These are phyloP conservation scores for Tricholaema leucomelas DNA, from an alignment of 2,113 vertebrate species.

Conservation along the genomic window DNA sequence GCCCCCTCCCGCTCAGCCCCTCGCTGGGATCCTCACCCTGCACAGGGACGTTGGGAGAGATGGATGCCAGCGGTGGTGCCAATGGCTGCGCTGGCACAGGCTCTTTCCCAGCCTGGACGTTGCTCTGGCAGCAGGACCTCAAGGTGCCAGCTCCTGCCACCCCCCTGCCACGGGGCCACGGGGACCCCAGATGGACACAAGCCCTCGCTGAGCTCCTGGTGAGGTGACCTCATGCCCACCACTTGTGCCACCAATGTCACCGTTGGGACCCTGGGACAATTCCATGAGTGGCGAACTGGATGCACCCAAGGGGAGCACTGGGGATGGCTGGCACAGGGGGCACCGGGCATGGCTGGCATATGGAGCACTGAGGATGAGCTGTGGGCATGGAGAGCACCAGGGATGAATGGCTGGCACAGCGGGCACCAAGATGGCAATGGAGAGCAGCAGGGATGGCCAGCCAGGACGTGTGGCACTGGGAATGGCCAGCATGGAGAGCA, in stretches of 20 bases:
- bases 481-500: not conserved
- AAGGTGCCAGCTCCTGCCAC: not conserved
- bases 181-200: not conserved
- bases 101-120: not conserved
- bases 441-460: too few species aligned
- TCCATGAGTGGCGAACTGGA: not conserved
- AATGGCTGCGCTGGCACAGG: not conserved
- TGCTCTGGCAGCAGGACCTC: not conserved
- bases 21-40: not conserved
- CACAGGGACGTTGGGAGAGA: not conserved
- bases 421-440: too few species aligned
- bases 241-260: not conserved
- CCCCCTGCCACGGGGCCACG: fast-evolving
- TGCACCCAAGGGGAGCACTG: not conserved
- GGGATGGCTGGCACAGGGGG: too few species aligned
- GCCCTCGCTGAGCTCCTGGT: fast-evolving
- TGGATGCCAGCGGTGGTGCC: not conserved
- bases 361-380: not conserved
- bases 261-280: not conserved
- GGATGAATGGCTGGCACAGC: too few species aligned
- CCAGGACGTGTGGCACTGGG: not conserved
- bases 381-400: fast-evolving
- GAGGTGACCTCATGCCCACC: not conserved
- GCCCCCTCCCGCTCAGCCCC: not conserved
- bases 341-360: too few species aligned